Conservation (phyloP, 2,888 invertebrate genomes). For the Punctoribates punctum region DNA sequence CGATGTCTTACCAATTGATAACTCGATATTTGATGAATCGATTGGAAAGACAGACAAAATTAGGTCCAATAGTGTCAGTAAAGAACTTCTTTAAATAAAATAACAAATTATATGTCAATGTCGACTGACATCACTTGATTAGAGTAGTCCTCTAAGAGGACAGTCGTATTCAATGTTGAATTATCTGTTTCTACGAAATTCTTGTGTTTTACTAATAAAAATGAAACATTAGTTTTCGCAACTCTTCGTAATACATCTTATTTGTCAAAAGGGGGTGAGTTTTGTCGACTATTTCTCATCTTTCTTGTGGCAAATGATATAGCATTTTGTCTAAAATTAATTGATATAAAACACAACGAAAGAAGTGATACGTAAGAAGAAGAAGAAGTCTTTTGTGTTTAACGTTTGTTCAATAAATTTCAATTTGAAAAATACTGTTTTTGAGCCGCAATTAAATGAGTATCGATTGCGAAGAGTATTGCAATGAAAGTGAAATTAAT, state of each 20-base stretch:
- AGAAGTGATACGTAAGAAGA: neutral
- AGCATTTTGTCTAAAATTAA: neutral
- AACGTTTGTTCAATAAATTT: neutral
- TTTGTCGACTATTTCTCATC: neutral
- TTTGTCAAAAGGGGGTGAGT: neutral
- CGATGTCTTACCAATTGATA: no score
- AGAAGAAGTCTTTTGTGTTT: neutral
- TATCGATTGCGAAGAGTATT: neutral
- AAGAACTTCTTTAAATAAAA: no score
- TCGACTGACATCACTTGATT: neutral
- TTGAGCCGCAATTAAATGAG: neutral
- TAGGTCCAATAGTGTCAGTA: no score
- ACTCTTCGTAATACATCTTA: neutral
- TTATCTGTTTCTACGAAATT: neutral
- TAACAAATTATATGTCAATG: no score
- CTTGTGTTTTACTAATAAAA: neutral
- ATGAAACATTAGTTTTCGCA: neutral
- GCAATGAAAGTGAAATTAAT: neutral
- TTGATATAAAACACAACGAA: neutral
- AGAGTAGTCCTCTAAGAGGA: no score
- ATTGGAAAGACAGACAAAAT: no score
- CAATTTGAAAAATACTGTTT: slow-evolving; percentile 5
- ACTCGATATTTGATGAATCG: no score
- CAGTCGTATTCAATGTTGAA: neutral
- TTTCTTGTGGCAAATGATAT: neutral